Percentiles rank a stretch among this genome's conserved stretches.
Conservation (phyloP, 1,140 invertebrate species). For the Sitodiplosis mosellana region DNA sequence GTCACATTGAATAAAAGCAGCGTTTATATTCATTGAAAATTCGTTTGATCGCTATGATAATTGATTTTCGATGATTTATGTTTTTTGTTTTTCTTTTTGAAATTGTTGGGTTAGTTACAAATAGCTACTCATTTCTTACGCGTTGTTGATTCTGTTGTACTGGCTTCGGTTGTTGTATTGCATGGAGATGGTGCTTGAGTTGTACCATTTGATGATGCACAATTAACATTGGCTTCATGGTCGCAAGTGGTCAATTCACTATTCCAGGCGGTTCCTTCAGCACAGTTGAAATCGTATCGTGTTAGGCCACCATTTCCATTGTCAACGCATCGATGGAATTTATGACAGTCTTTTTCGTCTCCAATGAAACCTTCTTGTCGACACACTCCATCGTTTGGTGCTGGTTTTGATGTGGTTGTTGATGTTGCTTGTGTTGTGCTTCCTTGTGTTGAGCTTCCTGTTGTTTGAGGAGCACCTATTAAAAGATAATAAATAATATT, state of each 20-base stretch:
- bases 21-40: slow-evolving; percentile 1
- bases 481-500: neutral
- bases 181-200: slow-evolving; percentile 5
- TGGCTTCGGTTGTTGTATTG: slow-evolving; percentile 3
- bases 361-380: slow-evolving; percentile 41
- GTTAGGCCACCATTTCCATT: slow-evolving; percentile 35
- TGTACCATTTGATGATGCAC: slow-evolving; percentile 1
- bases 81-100: slow-evolving; percentile 4
- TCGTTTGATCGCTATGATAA: neutral
- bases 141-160: neutral
- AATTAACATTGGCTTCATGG: slow-evolving; percentile 8
- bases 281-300: slow-evolving; percentile 39
- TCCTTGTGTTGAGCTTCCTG: slow-evolving; percentile 5
- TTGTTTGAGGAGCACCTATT: slow-evolving; percentile 6
- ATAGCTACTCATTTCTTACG: no score
- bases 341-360: slow-evolving; percentile 41
- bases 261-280: slow-evolving; percentile 41
- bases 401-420: slow-evolving; percentile 11
- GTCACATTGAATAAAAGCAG: neutral
- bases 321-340: slow-evolving; percentile 53
- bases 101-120: slow-evolving; percentile 2
- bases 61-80: neutral
- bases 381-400: slow-evolving; percentile 7
- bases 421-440: slow-evolving; percentile 5
- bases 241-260: slow-evolving; percentile 31